Evolutionary conservation across 1,140 invertebrate genomes (phyloP).

Genomic region (Leguminivora glycinivorella): DNA sequence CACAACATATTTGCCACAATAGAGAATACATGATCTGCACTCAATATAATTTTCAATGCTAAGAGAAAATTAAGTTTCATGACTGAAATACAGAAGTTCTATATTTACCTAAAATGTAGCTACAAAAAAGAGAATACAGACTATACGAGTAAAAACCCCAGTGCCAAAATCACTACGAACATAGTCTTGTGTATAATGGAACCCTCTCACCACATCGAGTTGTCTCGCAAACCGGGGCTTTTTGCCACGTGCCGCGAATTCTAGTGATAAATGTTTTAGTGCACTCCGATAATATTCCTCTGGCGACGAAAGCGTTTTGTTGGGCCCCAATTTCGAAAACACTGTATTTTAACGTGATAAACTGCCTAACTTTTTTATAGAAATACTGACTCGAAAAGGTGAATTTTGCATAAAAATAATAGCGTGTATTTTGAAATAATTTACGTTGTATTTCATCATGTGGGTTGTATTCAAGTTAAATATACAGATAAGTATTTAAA

Average conservation of each 20-base stretch:
- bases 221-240: not conserved
- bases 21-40: too few relatives aligned
- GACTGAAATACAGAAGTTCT: too few relatives aligned
- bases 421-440: not conserved
- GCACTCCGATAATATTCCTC: slow-evolving; percentile 25
- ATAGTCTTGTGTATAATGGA: not conserved
- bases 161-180: not conserved
- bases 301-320: slow-evolving; percentile 24
- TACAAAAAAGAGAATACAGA: too few relatives aligned
- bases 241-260: slow-evolving; percentile 27
- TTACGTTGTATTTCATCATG: not conserved
- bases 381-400: not conserved
- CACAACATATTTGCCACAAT: too few relatives aligned
- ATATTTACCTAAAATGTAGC: too few relatives aligned
- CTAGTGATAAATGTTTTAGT: slow-evolving; percentile 28
- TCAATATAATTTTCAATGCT: too few relatives aligned
- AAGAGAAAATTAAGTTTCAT: too few relatives aligned
- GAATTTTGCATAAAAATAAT: not conserved
- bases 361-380: not conserved
- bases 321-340: not conserved
- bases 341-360: slow-evolving; percentile 1
- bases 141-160: slow-evolving; percentile 32
- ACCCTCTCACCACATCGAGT: not conserved
- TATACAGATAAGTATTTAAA: too few relatives aligned
- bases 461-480: not conserved